A percentile compares a stretch with the other conserved stretches of the same genome.
Conservation (phyloP, 2,113 vertebrate species). For the Myotis davidii region DNA sequence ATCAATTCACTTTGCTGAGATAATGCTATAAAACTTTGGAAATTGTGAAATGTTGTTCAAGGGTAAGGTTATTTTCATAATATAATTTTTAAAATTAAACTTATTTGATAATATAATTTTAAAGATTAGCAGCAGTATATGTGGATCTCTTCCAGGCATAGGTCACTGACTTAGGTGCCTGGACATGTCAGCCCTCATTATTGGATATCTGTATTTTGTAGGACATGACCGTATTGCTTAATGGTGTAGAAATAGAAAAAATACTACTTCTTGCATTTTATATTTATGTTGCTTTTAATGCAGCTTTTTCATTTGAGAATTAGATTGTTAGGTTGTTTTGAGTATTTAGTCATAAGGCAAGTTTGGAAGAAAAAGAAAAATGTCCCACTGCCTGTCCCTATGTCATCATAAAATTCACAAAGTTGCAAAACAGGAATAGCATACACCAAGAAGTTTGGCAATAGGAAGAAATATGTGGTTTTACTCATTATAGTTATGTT, state of each 20-base stretch:
- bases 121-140: background rate
- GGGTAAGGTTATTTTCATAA: background rate
- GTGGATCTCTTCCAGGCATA: background rate
- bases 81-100: background rate
- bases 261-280: background rate
- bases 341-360: constrained; percentile 25
- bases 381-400: background rate
- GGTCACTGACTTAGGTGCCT: background rate
- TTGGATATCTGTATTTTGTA: background rate
- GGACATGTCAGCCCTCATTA: background rate
- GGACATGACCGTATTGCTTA: background rate
- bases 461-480: constrained; percentile 50
- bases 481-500: constrained; percentile 3
- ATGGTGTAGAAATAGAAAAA: background rate
- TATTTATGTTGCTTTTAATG: constrained; percentile 19
- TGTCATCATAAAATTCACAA: constrained; percentile 60
- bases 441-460: constrained; percentile 56
- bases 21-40: background rate
- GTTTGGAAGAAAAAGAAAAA: constrained; percentile 38
- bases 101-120: background rate
- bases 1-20: background rate
- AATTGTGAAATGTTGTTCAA: constrained; percentile 44
- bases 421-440: constrained; percentile 54
- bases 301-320: background rate
- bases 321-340: constrained; percentile 33